phyloP scores from a whole-genome alignment of 2,113 vertebrate species.

The Himantopus leucocephalus region DNA sequence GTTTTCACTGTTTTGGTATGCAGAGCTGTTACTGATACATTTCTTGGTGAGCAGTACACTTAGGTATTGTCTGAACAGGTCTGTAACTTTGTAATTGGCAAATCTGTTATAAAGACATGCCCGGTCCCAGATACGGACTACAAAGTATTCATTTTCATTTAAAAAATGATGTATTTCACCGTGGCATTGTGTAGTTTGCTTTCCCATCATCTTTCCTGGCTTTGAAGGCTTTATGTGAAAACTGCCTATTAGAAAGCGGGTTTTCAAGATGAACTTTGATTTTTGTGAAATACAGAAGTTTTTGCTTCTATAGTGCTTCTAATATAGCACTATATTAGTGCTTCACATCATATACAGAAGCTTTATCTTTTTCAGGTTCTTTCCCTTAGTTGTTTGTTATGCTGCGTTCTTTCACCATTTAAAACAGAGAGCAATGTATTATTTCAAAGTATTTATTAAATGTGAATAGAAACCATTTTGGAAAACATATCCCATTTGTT shows the following conservation, averaged over 20 bases:
- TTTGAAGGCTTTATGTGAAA: not conserved
- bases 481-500: not conserved
- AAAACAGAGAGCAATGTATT: not conserved
- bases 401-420: not conserved
- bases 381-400: not conserved
- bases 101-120: not conserved
- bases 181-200: not conserved
- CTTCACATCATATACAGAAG: not conserved
- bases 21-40: not conserved
- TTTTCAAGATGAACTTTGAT: not conserved
- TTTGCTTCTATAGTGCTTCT: not conserved
- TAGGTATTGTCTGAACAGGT: rapidly evolving
- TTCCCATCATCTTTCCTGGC: not conserved
- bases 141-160: not conserved
- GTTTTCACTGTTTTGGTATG: not conserved
- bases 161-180: not conserved
- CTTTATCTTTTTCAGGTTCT: not conserved
- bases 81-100: no score
- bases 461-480: not conserved
- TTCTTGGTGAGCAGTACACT: not conserved
- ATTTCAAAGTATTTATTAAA: not conserved
- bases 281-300: not conserved
- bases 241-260: not conserved
- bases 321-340: not conserved
- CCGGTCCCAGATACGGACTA: not conserved